phyloP scores from a whole-genome alignment of 2,113 vertebrate species.

The Lipophrys pholis region DNA sequence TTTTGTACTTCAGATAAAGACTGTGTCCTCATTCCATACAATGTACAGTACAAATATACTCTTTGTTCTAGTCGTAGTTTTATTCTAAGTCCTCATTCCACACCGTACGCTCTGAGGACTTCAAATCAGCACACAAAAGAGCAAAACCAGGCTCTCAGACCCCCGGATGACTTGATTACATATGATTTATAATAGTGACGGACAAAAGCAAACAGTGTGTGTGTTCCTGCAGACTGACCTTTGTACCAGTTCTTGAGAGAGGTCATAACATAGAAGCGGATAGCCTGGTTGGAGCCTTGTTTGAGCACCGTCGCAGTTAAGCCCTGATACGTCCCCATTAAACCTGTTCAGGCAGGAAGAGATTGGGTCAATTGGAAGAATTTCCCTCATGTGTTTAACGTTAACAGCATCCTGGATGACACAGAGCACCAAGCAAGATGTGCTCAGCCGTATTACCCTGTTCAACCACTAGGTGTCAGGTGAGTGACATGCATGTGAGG shows the following conservation, averaged over 20 bases:
- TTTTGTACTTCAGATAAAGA: not conserved
- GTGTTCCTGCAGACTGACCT: conserved; percentile 81
- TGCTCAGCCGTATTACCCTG: conserved; percentile 19
- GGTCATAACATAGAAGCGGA: conserved; percentile 96
- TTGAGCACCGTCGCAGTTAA: conserved; percentile 94
- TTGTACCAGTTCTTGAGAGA: conserved; percentile 96
- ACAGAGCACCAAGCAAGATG: too few species aligned
- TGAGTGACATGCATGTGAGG: not conserved
- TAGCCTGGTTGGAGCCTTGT: conserved; percentile 97
- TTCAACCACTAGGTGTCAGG: conserved; percentile 54
- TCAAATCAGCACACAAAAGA: not conserved
- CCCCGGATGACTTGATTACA: not conserved
- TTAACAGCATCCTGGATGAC: not conserved
- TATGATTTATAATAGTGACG: not conserved
- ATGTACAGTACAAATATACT: not conserved
- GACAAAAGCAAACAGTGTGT: not conserved
- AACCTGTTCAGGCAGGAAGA: conserved; percentile 76
- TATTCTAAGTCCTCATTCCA: not conserved
- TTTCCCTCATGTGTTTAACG: not conserved
- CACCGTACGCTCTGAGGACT: not conserved
- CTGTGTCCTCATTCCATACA: not conserved
- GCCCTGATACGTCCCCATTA: conserved; percentile 94
- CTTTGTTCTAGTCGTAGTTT: not conserved
- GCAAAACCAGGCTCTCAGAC: not conserved
- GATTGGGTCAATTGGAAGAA: not conserved